Base-by-base conservation (phyloP, 30 jellyfish, hydroid and myxozoan genomes). In the Cassiopea xamachana region DNA sequence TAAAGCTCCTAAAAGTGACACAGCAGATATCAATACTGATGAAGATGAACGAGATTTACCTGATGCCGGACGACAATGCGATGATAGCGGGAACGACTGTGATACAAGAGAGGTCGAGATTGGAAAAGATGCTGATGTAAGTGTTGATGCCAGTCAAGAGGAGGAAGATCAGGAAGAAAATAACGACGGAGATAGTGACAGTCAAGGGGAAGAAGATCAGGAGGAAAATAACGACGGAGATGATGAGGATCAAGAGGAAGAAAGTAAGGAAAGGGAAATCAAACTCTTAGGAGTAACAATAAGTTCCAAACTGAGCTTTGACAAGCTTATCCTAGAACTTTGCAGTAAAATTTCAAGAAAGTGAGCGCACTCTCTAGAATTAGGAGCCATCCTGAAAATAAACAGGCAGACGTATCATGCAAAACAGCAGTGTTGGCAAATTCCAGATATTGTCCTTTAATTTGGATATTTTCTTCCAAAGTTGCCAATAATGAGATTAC, bases 1-100 rank as follows among this genome's bases (percentile, higher is more conserved):
- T 50, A 87, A 75, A 46, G 83, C 43, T 2, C 72, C 60, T 8
- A 75, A 90, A 73, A 8, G 55, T 15, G 93, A 47, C 48, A 90
- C 60, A 39, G 4, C 27, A 7, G 82, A 85, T 59, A 75, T 49
- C 13, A 83, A 80, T 12, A 17, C 79, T 1, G 84, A 79, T 70
- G 77, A 80, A 73, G 91, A 79, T 13, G 87, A 85, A 8, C 46
- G 46, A 46, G 69, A 9, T 49, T 39, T 79, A 67, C 50, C 64
- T 45, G n/a, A 73, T 73, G 12, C 79, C 61, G n/a, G 69, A 17
- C 2, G 62, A 46, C 14, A 59, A 64, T 3, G 89, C 17, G 87
- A 75, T 62, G 76, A 48, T n/a, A 76, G 69, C 2, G 81, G 7
- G 1, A 49, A 71, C 69, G 94, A 75, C 5, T 73, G 62, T 61